phyloP scores from a whole-genome alignment of 2,797 vertebrate species.

The Oryzias dopingdopingensis region DNA sequence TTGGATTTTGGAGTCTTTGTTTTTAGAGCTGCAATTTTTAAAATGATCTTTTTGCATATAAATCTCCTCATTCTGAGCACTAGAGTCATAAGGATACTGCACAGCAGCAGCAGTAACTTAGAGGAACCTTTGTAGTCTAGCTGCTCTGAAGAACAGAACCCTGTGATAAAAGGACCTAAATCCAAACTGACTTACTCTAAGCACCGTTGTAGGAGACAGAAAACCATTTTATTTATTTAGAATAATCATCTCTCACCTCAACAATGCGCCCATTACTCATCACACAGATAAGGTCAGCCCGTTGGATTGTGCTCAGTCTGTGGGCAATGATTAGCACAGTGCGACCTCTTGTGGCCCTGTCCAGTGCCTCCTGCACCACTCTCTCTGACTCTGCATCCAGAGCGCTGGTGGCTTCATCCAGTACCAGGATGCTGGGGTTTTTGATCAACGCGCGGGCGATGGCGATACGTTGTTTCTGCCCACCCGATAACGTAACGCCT shows the following conservation, averaged over 20 bases:
- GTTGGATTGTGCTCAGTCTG: constrained; percentile 91
- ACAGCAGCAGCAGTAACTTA: constrained; percentile 11
- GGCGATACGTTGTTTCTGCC: constrained; percentile 94
- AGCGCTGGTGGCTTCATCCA: constrained; percentile 95
- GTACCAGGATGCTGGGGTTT: constrained; percentile 85
- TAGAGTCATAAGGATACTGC: background rate
- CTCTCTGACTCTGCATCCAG: constrained; percentile 88
- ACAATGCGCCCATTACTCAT: constrained; percentile 84
- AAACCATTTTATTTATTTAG: too few species aligned
- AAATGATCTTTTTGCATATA: too few species aligned
- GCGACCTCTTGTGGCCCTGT: constrained; percentile 84
- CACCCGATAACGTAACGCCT: constrained; percentile 88
- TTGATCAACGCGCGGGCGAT: constrained; percentile 93
- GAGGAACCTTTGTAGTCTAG: background rate
- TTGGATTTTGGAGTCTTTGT: too few species aligned
- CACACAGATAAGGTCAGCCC: constrained; percentile 87
- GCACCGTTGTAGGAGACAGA: too few species aligned
- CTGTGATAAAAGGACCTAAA: too few species aligned
- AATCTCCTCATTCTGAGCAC: too few species aligned
- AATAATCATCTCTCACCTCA: constrained; percentile 79
- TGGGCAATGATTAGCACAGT: constrained; percentile 96
- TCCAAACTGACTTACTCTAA: too few species aligned
- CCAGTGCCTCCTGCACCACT: constrained; percentile 90
- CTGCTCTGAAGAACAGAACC: too few species aligned
- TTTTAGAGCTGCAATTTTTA: too few species aligned